Percentiles rank a stretch among this genome's conserved stretches.
phyloP scores from a whole-genome alignment of 1,140 invertebrate genomes.

The Acromyrmex heyeri region DNA sequence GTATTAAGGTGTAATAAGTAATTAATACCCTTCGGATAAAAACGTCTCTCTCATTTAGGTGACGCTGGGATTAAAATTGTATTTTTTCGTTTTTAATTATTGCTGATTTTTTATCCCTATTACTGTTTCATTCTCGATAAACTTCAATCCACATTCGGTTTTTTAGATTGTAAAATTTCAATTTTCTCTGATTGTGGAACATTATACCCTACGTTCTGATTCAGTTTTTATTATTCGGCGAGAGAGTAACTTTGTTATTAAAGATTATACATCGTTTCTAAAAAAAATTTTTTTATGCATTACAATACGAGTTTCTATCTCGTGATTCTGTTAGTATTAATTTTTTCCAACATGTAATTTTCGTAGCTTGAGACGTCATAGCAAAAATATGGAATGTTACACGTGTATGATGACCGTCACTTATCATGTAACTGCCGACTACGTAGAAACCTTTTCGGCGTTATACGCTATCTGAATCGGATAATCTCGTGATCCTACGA shows the following conservation, averaged over 20 bases:
- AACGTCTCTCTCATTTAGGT: not conserved
- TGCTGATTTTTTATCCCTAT: no score
- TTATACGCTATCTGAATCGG: conserved; percentile 21
- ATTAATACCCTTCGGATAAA: conserved; percentile 11
- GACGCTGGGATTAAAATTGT: not conserved
- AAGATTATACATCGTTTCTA: conserved; percentile 1
- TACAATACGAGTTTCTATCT: not conserved
- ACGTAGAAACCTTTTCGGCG: not conserved
- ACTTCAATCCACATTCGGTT: not conserved
- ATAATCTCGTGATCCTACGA: not conserved
- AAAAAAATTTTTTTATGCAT: not conserved
- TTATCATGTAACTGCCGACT: conserved; percentile 17
- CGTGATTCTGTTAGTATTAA: conserved; percentile 3
- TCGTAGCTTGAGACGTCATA: not conserved
- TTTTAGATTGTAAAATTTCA: not conserved
- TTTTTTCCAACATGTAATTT: not conserved
- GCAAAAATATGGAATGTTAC: not conserved
- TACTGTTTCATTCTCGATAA: not conserved
- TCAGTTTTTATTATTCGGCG: not conserved
- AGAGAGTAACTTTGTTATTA: conserved; percentile 9
- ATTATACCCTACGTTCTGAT: not conserved
- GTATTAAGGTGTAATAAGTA: not conserved
- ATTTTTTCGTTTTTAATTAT: not conserved
- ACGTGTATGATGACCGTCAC: not conserved
- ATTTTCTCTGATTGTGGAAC: not conserved